phyloP scores from a whole-genome alignment of 1,140 invertebrate species.

The Lepidurus arcticus region DNA sequence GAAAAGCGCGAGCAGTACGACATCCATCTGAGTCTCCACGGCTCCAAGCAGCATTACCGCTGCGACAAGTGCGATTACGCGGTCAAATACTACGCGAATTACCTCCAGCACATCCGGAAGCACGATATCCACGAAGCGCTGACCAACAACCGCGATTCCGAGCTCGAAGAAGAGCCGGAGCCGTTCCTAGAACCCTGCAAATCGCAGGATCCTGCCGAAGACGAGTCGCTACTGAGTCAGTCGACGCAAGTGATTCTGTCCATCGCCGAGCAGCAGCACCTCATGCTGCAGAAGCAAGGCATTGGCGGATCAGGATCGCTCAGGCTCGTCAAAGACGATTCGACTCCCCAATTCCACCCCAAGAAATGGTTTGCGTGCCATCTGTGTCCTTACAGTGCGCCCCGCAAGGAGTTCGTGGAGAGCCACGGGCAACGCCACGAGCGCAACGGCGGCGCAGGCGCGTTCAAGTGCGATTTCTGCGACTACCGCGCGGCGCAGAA shows the following conservation, averaged over 20 bases:
- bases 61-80: conserved; percentile 84
- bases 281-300: conserved; percentile 43
- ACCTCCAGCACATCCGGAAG: conserved; percentile 69
- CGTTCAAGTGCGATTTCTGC: conserved; percentile 70
- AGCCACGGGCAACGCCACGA: conserved; percentile 69
- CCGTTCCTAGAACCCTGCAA: conserved; percentile 26
- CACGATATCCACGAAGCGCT: conserved; percentile 59
- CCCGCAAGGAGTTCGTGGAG: conserved; percentile 63
- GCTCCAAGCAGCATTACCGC: conserved; percentile 71
- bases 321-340: conserved; percentile 40
- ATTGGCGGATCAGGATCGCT: conserved; percentile 28
- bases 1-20: conserved; percentile 79
- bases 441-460: conserved; percentile 51
- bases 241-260: conserved; percentile 47
- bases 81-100: conserved; percentile 77
- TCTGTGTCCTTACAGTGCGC: conserved; percentile 69
- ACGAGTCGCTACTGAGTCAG: conserved; percentile 38
- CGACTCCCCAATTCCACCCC: conserved; percentile 32
- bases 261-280: conserved; percentile 40
- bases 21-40: conserved; percentile 73
- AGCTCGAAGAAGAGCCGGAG: conserved; percentile 23
- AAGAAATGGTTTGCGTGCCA: conserved; percentile 55
- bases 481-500: conserved; percentile 71
- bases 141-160: conserved; percentile 34
- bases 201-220: conserved; percentile 42